These are phyloP conservation scores for Leontocebus nigricollis DNA, from an alignment of 2,797 vertebrate species.

Conservation along the genomic window DNA sequence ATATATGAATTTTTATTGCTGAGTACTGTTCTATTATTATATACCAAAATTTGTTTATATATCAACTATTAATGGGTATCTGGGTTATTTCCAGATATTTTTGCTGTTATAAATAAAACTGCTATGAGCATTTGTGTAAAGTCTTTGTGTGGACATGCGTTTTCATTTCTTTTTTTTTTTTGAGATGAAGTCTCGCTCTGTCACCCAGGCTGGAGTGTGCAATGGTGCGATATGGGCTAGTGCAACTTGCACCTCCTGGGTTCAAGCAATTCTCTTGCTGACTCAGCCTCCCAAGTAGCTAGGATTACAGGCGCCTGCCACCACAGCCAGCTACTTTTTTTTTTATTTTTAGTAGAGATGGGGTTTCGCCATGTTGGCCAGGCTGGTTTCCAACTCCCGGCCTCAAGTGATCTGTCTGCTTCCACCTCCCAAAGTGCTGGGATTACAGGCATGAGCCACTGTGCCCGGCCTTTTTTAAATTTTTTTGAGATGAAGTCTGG, in stretches of 20 bases:
- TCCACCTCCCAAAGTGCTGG: too few relatives aligned
- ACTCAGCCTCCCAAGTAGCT: not conserved
- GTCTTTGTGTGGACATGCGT: not conserved
- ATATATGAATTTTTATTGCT: not conserved
- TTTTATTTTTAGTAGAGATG: not conserved
- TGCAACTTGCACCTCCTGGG: not conserved
- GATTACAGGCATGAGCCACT: too few relatives aligned
- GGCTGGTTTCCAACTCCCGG: too few relatives aligned
- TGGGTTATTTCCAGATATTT: not conserved
- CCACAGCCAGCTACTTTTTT: not conserved
- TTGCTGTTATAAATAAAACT: not conserved
- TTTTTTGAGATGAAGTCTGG: too few relatives aligned
- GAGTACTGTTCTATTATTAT: not conserved
- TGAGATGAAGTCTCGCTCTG: not conserved
- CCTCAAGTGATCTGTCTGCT: too few relatives aligned
- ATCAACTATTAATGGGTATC: not conserved
- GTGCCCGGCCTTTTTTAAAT: too few relatives aligned
- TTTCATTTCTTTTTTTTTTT: not conserved
- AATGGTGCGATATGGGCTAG: not conserved
- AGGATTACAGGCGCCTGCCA: not conserved
- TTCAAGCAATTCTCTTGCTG: not conserved
- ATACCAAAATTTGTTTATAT: not conserved
- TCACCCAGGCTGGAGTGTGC: not conserved
- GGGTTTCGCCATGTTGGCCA: too few relatives aligned
- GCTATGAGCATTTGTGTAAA: not conserved